These are phyloP conservation scores for Catharus minimus DNA, from an alignment of 2,113 vertebrate species.

Conservation along the genomic window DNA sequence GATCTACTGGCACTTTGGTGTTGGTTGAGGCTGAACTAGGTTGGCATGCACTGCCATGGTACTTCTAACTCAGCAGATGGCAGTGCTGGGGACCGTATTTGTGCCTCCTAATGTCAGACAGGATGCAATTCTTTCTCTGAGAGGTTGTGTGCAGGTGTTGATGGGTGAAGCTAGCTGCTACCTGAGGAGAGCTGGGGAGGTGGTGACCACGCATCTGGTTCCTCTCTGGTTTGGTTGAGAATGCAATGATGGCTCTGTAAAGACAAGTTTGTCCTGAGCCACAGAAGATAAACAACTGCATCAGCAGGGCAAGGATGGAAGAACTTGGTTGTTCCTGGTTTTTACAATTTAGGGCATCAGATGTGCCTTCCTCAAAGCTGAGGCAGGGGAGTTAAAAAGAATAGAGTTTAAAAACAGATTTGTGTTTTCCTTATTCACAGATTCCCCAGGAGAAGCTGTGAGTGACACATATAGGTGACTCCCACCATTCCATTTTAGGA, in stretches of 20 bases:
- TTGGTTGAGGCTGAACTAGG: neutral
- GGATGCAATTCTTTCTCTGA: neutral
- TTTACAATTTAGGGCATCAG: neutral
- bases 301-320: neutral
- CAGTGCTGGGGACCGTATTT: neutral
- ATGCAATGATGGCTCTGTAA: neutral
- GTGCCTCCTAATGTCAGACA: neutral
- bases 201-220: accelerated
- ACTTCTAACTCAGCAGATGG: neutral
- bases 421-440: neutral
- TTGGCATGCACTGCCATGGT: neutral
- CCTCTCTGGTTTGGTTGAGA: neutral
- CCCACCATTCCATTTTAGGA: neutral
- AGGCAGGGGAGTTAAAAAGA: neutral
- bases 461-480: neutral
- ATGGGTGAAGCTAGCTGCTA: neutral
- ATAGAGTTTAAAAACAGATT: neutral
- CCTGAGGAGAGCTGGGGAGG: accelerated
- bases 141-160: neutral
- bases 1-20: accelerated
- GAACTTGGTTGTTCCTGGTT: neutral
- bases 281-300: neutral
- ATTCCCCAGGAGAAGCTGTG: neutral
- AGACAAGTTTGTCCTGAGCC: neutral
- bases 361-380: neutral